Percentiles rank a stretch among this genome's conserved stretches.
Conservation (phyloP, 2,113 vertebrate genomes). For the Gallinago jamesoni region DNA sequence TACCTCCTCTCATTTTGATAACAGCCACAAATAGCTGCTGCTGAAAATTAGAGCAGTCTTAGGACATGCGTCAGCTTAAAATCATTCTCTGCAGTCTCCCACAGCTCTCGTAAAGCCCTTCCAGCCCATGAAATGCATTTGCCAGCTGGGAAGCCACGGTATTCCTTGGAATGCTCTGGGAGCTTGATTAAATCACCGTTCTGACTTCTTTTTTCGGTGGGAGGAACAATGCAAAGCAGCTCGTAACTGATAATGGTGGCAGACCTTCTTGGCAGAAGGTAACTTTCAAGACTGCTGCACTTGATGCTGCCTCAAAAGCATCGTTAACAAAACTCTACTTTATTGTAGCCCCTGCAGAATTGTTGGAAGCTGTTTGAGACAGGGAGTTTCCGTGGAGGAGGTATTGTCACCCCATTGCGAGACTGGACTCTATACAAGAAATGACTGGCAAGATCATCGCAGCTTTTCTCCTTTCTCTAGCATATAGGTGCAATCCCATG, state of each 20-base stretch:
- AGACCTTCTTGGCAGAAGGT: background rate
- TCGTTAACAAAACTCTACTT: background rate
- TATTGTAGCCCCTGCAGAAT: background rate
- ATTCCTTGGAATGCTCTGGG: background rate
- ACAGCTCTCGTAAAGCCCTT: background rate
- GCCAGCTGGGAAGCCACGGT: background rate
- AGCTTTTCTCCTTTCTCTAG: background rate
- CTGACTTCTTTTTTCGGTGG: background rate
- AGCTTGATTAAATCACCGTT: background rate
- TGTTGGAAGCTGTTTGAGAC: background rate
- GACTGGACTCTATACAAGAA: background rate
- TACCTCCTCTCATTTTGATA: background rate
- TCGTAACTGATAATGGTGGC: background rate
- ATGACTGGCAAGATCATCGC: background rate
- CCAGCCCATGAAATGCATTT: background rate
- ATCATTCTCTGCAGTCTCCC: background rate
- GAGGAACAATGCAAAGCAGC: background rate
- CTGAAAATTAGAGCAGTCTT: background rate
- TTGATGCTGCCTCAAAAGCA: background rate
- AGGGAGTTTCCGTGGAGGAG: background rate
- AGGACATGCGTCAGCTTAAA: background rate
- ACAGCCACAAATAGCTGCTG: background rate
- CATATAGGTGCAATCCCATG: background rate
- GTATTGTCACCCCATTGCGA: fast-evolving
- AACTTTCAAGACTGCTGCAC: background rate